Conservation (phyloP, 2,888 invertebrate species). For the Tholera decimalis region DNA sequence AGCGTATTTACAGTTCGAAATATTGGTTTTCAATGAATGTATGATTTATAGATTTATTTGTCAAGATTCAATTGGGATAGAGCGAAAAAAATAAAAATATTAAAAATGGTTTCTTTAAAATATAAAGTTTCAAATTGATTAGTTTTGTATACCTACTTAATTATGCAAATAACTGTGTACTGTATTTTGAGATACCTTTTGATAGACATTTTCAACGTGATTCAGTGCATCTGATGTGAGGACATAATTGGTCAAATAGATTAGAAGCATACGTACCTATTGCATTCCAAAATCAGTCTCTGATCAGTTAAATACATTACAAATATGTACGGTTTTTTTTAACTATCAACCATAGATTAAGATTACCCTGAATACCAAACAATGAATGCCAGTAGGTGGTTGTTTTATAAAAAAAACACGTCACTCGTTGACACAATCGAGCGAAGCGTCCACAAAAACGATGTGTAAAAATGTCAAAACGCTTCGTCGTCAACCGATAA, state of each 20-base stretch:
- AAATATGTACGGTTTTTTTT: no score
- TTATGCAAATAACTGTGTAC: no score
- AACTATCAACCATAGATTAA: slow-evolving; percentile 14
- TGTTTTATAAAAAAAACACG: slow-evolving; percentile 24
- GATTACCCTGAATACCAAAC: slow-evolving; percentile 15
- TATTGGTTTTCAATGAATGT: slow-evolving; percentile 19
- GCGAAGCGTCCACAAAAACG: slow-evolving; percentile 10
- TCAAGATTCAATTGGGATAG: not conserved
- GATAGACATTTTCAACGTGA: no score
- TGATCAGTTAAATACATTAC: no score
- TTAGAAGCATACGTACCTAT: no score
- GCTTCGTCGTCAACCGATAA: not conserved
- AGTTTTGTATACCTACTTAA: no score
- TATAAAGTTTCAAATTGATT: not conserved
- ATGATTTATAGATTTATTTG: not conserved
- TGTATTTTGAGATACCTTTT: no score
- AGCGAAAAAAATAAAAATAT: not conserved
- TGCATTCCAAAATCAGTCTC: no score
- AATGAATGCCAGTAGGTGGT: slow-evolving; percentile 2
- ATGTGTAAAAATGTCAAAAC: slow-evolving; percentile 10
- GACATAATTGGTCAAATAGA: no score
- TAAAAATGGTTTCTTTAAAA: not conserved
- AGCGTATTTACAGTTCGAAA: slow-evolving; percentile 12
- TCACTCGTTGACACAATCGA: slow-evolving; percentile 4
- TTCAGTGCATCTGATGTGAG: no score